Base-by-base conservation (phyloP, 2,888 invertebrate species). In the Conistra vaccinii region DNA sequence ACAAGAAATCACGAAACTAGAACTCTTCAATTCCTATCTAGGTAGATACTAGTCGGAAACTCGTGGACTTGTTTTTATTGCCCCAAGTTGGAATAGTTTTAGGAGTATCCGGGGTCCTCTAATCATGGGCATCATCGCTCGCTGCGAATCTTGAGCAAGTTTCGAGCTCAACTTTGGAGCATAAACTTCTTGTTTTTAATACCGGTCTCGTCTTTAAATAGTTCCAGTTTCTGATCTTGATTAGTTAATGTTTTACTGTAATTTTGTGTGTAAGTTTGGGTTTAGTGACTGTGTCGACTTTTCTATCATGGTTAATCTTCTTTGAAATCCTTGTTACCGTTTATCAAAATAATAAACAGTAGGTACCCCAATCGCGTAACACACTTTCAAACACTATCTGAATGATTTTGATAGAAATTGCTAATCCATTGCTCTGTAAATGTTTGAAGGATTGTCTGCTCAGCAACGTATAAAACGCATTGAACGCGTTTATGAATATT, bases 71-170 rank as follows among this genome's bases (percentile, higher is more conserved):
- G 79, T 73, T 85, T 85, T 84, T 85, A 85, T 83, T 84, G 42
- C 72, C n/a, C 17, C 7, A 76, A 86, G 73, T 86, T 85, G 60
- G 80, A 76, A 78, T 83, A 80, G 86, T 77, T 85, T 86, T 66
- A 80, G 76, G 57, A 83, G 83, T 53, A 81, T 73, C 82, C 61
- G 39, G 72, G 69, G 80, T 65, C 35, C 66, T 80, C 66, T 82
- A 83, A 87, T 86, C 87, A 86, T 51, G 81, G 73, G 68, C 67
- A 78, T 76, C 86, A 80, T 82, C 80, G 67, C 72, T 76, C 83
- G 73, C 77, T 65, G 32, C 23, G 65, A 67, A 74, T 76, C 73
- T 77, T 65, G 71, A 55, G 53, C 51, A 80, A 80, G 75, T 84
- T 81, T 58, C 48, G 42, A 81, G 72, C 69, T 62, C 42, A 79